These are phyloP conservation scores for Pantherophis alleghaniensis DNA, from an alignment of 2,797 vertebrate species.

Conservation along the genomic window DNA sequence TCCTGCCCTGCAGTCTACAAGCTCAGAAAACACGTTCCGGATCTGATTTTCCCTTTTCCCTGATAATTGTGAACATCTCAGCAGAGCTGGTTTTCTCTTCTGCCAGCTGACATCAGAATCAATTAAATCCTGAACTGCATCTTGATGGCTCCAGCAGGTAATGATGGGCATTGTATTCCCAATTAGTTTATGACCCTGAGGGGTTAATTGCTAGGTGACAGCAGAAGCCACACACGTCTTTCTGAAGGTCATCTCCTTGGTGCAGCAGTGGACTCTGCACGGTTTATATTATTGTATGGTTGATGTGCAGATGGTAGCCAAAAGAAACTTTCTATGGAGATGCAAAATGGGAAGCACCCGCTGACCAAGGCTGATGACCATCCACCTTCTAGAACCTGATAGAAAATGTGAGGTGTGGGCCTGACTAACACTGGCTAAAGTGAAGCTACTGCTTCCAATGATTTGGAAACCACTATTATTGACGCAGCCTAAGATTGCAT, in stretches of 20 bases:
- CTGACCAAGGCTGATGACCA: neutral
- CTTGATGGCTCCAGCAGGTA: neutral
- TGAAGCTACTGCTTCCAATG: neutral
- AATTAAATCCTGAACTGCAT: neutral
- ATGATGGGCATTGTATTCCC: neutral
- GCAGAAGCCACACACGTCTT: neutral
- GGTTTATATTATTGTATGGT: neutral
- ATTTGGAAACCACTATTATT: neutral
- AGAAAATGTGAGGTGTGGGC: neutral
- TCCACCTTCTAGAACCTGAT: neutral
- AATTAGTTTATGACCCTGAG: neutral
- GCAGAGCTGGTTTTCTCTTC: neutral
- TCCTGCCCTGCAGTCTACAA: neutral
- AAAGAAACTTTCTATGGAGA: neutral
- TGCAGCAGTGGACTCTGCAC: neutral
- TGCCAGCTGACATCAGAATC: neutral
- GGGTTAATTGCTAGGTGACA: neutral
- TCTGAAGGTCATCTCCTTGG: neutral
- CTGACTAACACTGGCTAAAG: neutral
- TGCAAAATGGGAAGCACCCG: neutral
- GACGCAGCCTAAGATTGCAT: neutral
- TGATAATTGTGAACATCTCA: neutral
- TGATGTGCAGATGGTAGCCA: neutral
- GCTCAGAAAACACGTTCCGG: neutral
- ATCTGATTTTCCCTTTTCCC: neutral